Percentiles rank a stretch among this genome's conserved stretches.
Evolutionary conservation across 2,888 invertebrate species (phyloP).

Genomic region (Acrobasis repandana): DNA sequence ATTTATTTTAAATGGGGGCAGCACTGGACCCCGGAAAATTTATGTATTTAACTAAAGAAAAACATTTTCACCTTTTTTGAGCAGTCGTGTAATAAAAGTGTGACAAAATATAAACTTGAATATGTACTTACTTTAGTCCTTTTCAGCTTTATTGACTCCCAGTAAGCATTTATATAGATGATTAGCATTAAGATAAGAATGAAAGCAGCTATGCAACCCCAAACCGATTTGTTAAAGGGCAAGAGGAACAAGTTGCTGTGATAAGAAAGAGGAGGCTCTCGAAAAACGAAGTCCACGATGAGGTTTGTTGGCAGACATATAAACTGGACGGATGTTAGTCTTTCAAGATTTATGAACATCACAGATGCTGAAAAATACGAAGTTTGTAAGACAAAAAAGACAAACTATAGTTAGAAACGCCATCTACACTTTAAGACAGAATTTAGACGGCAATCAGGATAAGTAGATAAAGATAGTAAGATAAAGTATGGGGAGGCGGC

Average conservation of each 20-base stretch:
- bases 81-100: too few species aligned
- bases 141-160: conserved; percentile 5
- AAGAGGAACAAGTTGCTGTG: conserved; percentile 85
- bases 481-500: too few species aligned
- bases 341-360: neutral
- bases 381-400: neutral
- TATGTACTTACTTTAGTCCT: neutral
- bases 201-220: conserved; percentile 77
- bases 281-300: conserved; percentile 71
- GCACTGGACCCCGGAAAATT: too few species aligned
- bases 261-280: conserved; percentile 85
- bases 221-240: conserved; percentile 84
- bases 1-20: too few species aligned
- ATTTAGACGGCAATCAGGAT: too few species aligned
- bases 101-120: neutral
- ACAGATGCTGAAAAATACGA: conserved; percentile 5
- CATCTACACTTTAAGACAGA: too few species aligned
- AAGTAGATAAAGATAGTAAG: too few species aligned
- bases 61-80: too few species aligned
- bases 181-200: conserved; percentile 50
- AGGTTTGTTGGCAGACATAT: neutral
- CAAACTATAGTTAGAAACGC: too few species aligned
- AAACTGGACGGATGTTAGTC: neutral
- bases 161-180: conserved; percentile 48
- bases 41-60: too few species aligned